These are phyloP conservation scores for Malaclemys terrapin DNA, from an alignment of 2,113 vertebrate species.

Conservation along the genomic window DNA sequence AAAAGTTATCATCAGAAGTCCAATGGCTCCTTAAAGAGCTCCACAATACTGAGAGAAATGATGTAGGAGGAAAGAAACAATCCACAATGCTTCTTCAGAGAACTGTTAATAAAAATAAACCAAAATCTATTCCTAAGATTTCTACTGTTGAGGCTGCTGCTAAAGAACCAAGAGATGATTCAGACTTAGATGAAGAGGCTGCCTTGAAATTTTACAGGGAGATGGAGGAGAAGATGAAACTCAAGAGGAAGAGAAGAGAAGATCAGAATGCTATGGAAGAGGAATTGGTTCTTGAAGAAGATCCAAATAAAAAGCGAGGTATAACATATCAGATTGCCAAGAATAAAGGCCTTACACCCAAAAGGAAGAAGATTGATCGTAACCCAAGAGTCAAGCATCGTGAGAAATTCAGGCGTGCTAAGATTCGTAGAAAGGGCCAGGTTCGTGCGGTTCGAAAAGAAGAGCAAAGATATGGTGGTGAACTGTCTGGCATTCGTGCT, in stretches of 20 bases:
- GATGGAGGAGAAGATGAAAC: constrained; percentile 70
- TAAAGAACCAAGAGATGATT: background rate
- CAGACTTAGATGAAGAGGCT: constrained; percentile 83
- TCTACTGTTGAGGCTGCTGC: background rate
- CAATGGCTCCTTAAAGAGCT: constrained; percentile 78
- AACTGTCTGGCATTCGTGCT: constrained; percentile 92
- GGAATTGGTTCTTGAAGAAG: background rate
- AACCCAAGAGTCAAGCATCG: constrained; percentile 97
- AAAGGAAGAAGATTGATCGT: constrained; percentile 95
- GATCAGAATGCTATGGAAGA: background rate
- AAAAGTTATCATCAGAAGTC: constrained; percentile 85
- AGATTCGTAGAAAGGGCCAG: constrained; percentile 95
- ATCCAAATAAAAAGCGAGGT: constrained; percentile 72
- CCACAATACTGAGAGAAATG: constrained; percentile 21
- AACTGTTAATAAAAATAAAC: constrained; percentile 34
- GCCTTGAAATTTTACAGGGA: constrained; percentile 83
- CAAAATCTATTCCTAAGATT: background rate
- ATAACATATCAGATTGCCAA: constrained; percentile 84
- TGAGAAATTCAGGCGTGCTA: constrained; percentile 93
- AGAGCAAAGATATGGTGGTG: constrained; percentile 87
- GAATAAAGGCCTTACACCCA: constrained; percentile 92
- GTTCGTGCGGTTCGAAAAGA: constrained; percentile 91
- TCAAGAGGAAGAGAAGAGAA: constrained; percentile 75
- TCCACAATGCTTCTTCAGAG: background rate
- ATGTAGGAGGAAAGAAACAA: constrained; percentile 55